Percentiles rank a stretch among this genome's conserved stretches.
phyloP scores from a whole-genome alignment of 53 echinoderm and acorn worm genomes.

The Zoroaster sp. region DNA sequence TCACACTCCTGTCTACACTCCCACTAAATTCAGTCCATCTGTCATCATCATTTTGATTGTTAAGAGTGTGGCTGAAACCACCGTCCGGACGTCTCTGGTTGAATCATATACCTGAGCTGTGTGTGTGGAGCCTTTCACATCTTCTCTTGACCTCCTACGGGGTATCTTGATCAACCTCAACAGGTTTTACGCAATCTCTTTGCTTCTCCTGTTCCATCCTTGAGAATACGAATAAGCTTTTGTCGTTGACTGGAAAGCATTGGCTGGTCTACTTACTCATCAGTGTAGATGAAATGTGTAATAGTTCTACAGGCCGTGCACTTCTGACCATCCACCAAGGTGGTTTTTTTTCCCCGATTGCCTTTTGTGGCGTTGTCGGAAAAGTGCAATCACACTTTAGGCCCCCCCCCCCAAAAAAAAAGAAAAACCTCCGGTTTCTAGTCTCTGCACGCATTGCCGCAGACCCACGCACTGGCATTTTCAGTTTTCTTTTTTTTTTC shows the following conservation, averaged over 20 bases:
- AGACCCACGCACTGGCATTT: no score
- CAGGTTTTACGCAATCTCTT: constrained; percentile 5
- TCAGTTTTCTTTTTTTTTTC: no score
- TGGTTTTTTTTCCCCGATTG: no score
- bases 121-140: neutral
- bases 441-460: no score
- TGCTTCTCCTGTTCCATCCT: constrained; percentile 5
- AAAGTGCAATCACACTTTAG: no score
- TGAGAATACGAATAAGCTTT: neutral
- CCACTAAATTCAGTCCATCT: neutral
- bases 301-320: no score
- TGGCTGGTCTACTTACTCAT: neutral
- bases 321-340: no score
- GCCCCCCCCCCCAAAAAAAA: no score
- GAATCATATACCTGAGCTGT: neutral
- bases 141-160: neutral
- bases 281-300: no score
- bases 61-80: neutral
- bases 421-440: no score
- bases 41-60: neutral
- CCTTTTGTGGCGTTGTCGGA: no score
- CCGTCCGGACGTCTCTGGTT: neutral
- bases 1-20: no score
- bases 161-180: constrained; percentile 3
- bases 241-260: neutral